Base-by-base conservation (phyloP, 2,113 vertebrate species). In the Sminthopsis crassicaudata region DNA sequence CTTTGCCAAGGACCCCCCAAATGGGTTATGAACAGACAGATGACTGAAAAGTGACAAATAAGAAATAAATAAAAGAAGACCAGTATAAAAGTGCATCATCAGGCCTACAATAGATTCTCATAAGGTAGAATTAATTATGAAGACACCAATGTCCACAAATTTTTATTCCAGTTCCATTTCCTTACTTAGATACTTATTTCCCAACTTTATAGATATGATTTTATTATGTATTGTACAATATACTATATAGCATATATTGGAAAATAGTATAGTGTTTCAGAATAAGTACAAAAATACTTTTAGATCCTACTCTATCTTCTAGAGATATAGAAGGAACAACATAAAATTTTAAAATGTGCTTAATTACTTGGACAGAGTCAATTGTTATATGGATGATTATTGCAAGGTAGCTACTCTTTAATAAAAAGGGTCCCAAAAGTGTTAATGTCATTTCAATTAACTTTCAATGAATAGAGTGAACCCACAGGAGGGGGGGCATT, bases 71-170 rank as follows among this genome's bases (percentile, higher is more conserved):
- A 30, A 60, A 60, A 60, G 57, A 30, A 60, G 26, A 26, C 54
- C 54, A 55, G 54, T 30, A 60, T 30, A 60, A 10, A 60, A 60
- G 26, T 30, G 9, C 2, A 30, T 27, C 27, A 51, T 67, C 23
- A 94, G 30, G 0, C 89, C 48, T 52, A 92, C 14, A 91, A 25
- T 89, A 91, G 60, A 26, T 51, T 96, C 94, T 92, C 42, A 91
- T 52, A n/a, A 36, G 91, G 36, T 54, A 92, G 94, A 90, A 10
- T 46, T 94, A 76, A n/a, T 95, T 53, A n/a, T 51, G 60, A 94
- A 12, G 14, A 91, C 89, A 92, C 30, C 24, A 60, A 90, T 89
- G 19, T 8, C 16, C 52, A 42, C 42, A 19, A 67, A 22, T 10
- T 76, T 22, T 27, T 91, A 57, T 93, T 25, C 42, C 8, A 55